Conservation (phyloP, 2,113 vertebrate species). For the Athene noctua region DNA sequence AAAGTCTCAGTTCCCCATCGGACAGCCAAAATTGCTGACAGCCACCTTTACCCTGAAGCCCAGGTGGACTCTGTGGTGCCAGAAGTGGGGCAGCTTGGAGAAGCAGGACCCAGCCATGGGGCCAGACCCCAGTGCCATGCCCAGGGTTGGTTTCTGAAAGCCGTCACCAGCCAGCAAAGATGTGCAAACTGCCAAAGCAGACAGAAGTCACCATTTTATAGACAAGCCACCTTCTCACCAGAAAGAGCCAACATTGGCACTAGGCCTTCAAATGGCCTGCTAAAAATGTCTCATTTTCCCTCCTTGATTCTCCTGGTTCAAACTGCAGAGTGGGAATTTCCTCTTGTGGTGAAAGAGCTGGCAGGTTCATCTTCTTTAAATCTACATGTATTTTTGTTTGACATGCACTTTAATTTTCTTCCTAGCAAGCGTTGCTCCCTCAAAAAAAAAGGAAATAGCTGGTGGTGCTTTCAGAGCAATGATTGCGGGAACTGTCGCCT, state of each 20-base stretch:
- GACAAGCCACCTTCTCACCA: background rate
- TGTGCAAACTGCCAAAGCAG: background rate
- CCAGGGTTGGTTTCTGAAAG: background rate
- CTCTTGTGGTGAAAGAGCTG: background rate
- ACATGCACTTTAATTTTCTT: background rate
- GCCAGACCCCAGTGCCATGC: accelerated
- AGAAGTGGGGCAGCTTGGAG: background rate
- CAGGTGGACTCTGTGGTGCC: accelerated
- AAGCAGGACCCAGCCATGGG: accelerated
- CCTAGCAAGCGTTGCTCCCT: constrained; percentile 80
- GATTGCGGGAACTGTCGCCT: constrained; percentile 79
- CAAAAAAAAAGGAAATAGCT: constrained; percentile 79
- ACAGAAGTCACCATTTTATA: background rate
- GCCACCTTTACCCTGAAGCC: background rate
- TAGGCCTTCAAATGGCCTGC: background rate
- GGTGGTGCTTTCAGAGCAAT: constrained; percentile 77
- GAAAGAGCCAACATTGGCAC: background rate
- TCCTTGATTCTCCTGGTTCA: background rate
- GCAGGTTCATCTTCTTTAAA: background rate
- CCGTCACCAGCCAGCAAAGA: accelerated
- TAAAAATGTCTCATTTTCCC: background rate
- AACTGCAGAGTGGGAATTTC: background rate
- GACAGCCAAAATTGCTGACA: background rate
- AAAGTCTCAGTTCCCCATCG: accelerated
- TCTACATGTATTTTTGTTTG: background rate